Conservation (phyloP, 2,888 invertebrate genomes). For the Leptopilina drosophilae region DNA sequence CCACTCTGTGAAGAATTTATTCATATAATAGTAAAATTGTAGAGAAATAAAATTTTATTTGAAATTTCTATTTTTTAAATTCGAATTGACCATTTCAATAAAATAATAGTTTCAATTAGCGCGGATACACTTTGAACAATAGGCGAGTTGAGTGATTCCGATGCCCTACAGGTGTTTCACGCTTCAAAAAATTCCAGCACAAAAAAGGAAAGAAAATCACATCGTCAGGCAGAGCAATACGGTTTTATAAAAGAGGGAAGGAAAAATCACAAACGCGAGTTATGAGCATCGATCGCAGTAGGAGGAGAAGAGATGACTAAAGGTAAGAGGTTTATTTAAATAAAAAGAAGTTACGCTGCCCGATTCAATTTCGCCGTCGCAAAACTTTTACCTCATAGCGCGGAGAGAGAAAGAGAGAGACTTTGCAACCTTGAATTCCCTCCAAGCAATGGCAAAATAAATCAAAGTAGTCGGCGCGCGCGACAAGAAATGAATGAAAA, state of each 20-base stretch:
- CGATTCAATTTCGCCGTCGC: conserved; percentile 14
- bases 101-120: too few relatives aligned
- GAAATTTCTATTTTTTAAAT: too few relatives aligned
- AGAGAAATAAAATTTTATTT: too few relatives aligned
- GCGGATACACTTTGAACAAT: too few relatives aligned
- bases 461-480: conserved; percentile 26
- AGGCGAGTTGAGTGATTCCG: too few relatives aligned
- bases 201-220: not conserved
- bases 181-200: conserved; percentile 1
- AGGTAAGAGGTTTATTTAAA: conserved; percentile 39
- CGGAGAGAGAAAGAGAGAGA: not conserved
- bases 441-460: conserved; percentile 26
- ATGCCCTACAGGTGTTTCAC: conserved; percentile 20
- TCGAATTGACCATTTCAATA: too few relatives aligned
- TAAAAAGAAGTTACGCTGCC: conserved; percentile 21
- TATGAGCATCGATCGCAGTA: conserved; percentile 29
- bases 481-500: conserved; percentile 27
- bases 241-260: not conserved
- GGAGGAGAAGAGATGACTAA: conserved; percentile 1
- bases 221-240: not conserved
- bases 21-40: too few relatives aligned
- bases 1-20: too few relatives aligned
- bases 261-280: conserved; percentile 19
- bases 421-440: conserved; percentile 35
- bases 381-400: conserved; percentile 34